phyloP scores from a whole-genome alignment of 2,113 vertebrate species.

The Entelurus aequoreus region DNA sequence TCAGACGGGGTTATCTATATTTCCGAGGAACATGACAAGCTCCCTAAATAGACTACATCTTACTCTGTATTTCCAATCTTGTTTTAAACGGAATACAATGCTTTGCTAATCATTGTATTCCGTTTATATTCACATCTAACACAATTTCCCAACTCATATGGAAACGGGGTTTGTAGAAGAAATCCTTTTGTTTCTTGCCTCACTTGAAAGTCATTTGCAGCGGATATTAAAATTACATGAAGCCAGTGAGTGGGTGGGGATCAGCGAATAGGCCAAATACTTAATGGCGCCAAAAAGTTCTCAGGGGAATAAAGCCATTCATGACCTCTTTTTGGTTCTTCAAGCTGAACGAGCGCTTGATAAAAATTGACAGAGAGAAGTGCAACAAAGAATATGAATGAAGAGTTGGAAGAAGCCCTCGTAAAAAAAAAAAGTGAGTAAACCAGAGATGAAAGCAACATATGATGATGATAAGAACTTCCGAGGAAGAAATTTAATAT shows the following conservation, averaged over 20 bases:
- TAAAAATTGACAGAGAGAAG: conserved; percentile 5
- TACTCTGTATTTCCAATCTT: not conserved
- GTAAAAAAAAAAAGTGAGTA: conserved; percentile 16
- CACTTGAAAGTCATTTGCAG: conserved; percentile 38
- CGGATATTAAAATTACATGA: conserved; percentile 21
- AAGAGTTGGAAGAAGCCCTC: conserved; percentile 19
- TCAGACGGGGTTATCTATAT: not conserved
- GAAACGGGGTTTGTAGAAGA: no score
- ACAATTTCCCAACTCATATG: no score
- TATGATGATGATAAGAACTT: conserved; percentile 69
- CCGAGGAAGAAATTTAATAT: conserved; percentile 69
- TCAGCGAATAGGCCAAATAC: conserved; percentile 27
- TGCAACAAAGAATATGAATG: not conserved
- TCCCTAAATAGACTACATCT: not conserved
- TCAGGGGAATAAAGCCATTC: conserved; percentile 33
- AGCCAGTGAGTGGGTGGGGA: conserved; percentile 31
- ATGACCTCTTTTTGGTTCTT: conserved; percentile 8
- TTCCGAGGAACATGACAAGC: not conserved
- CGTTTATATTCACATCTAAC: no score
- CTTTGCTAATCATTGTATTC: no score
- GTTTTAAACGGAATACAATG: no score
- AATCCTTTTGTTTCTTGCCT: not conserved
- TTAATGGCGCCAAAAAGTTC: conserved; percentile 44
- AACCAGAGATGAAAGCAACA: conserved; percentile 59
- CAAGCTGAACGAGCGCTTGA: conserved; percentile 18